Evolutionary conservation across 2,113 vertebrate species (phyloP).

Genomic region (Ochotona princeps): DNA sequence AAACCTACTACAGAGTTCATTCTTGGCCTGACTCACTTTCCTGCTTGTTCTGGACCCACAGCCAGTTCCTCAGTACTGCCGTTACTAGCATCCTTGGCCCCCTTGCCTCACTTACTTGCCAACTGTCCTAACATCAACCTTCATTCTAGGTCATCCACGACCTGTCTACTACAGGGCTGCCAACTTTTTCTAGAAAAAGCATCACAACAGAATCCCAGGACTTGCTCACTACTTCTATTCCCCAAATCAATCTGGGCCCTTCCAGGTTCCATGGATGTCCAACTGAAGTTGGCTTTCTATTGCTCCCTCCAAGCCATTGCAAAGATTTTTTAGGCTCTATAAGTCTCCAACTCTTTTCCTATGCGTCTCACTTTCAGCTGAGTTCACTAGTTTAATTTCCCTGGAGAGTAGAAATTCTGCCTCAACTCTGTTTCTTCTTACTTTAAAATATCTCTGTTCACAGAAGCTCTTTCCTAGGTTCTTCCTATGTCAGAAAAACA

Average conservation of each 20-base stretch:
- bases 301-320: not conserved
- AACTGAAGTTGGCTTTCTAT: not conserved
- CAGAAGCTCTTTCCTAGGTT: not conserved
- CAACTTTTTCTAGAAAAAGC: slow-evolving; percentile 23
- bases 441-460: not conserved
- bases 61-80: slow-evolving; percentile 14
- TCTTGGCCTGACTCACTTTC: not conserved
- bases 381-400: not conserved
- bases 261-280: not conserved
- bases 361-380: not conserved
- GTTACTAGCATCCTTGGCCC: slow-evolving; percentile 29
- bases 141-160: not conserved
- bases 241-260: not conserved
- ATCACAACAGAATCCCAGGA: not conserved
- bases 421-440: not conserved
- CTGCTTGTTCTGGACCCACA: not conserved
- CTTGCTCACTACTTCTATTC: not conserved
- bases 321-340: not conserved
- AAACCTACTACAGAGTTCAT: slow-evolving; percentile 16
- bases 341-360: not conserved
- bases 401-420: not conserved
- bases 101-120: slow-evolving; percentile 44
- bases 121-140: not conserved
- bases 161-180: slow-evolving; percentile 1
- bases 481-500: not conserved